Evolutionary conservation across 2,888 invertebrate genomes (phyloP), one percentile per base, ranked within the genome.

Genomic region (Hypomecis atomaria): DNA sequence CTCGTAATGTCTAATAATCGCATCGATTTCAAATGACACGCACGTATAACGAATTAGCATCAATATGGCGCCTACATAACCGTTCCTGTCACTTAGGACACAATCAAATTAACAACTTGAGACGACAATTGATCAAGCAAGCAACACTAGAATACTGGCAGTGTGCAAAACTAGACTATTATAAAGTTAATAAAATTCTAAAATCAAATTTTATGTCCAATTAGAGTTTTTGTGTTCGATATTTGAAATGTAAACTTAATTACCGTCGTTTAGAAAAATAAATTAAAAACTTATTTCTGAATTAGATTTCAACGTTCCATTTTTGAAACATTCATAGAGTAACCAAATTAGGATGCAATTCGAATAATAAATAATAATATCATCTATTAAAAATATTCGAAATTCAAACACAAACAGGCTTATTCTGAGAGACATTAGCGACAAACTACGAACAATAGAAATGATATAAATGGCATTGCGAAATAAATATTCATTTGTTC

Each of bases 401-500:
- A 65, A 56, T 64, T 42, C 34, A 56, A 62, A 59, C 40, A 13
- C 33, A 49, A 64, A 70, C 67, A 62, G 68, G 65, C 70, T 62
- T 76, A 77, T 79, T 78, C 76, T 53, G 68, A 67, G 71, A 62
- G 62, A 74, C 75, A 74, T 74, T 77, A 81, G 76, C 76, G 81
- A 86, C 84, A 84, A 87, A 87, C 82, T 85, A 85, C 80, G 76
- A 88, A 89, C 88, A 89, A 89, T 88, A 82, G 81, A 70, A 70
- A 74, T 72, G 82, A 78, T 81, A 82, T 83, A 79, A 63, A 63
- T 50, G 40, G 55, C 49, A 73, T 78, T 81, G 79, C 79, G 69
- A 85, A 86, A 90, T 91, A 90, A 89, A 91, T 90, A 91, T 91
- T 90, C 90, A 91, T 90, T 70, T 76, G 78, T 85, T 82, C 86